Evolutionary conservation across 2,888 invertebrate species (phyloP).

Genomic region (Mellilla xanthometata): DNA sequence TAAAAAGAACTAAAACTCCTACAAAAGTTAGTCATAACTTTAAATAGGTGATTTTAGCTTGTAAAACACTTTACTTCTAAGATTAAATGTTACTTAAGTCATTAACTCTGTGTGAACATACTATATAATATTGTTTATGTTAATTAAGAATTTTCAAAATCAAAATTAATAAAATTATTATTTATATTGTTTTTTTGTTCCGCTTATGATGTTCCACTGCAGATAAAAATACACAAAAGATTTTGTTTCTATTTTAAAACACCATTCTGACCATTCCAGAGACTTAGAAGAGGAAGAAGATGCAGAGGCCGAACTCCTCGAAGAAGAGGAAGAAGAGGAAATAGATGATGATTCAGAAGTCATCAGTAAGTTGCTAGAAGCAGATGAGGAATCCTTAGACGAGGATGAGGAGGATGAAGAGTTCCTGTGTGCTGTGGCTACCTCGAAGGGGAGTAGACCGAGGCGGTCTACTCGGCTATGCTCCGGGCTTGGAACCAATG

Average conservation of each 20-base stretch:
- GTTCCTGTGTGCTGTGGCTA: slow-evolving; percentile 49
- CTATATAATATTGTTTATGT: no score
- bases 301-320: slow-evolving; percentile 27
- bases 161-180: no score
- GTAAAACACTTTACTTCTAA: no score
- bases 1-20: no score
- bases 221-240: no score
- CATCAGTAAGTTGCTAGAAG: slow-evolving; percentile 66
- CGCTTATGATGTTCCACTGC: no score
- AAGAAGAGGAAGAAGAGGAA: slow-evolving; percentile 48
- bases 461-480: slow-evolving; percentile 53
- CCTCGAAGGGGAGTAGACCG: slow-evolving; percentile 41
- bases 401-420: slow-evolving; percentile 61
- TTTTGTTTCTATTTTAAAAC: neutral
- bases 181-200: no score
- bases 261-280: slow-evolving; percentile 20
- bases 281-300: slow-evolving; percentile 42
- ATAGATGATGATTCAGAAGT: slow-evolving; percentile 68
- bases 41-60: no score
- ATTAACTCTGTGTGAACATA: no score
- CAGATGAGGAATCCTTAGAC: slow-evolving; percentile 51
- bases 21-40: no score
- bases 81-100: no score
- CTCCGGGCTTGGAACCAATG: slow-evolving; percentile 44
- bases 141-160: no score